Conservation (phyloP, 2,797 vertebrate species). For the Amphiprion clarkii region DNA sequence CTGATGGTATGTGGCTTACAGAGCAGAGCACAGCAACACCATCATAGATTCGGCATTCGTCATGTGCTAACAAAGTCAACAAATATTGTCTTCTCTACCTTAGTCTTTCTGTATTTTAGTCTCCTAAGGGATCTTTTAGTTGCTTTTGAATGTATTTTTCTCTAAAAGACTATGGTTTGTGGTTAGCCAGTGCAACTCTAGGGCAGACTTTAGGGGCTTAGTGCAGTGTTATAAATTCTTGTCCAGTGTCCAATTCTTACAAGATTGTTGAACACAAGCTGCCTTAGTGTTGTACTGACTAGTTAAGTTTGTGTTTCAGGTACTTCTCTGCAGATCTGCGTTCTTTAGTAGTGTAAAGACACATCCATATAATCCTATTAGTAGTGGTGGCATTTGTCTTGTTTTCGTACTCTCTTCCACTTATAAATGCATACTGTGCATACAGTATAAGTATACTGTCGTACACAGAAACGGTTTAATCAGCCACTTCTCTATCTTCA, state of each 20-base stretch:
- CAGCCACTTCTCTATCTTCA: neutral
- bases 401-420: too few species aligned
- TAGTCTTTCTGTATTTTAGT: neutral
- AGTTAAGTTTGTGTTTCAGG: neutral
- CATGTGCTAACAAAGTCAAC: too few species aligned
- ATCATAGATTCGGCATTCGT: too few species aligned
- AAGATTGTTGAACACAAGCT: neutral
- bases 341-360: neutral
- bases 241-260: neutral
- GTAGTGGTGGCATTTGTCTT: neutral
- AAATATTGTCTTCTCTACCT: too few species aligned
- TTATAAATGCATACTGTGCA: neutral
- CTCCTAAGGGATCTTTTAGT: neutral
- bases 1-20: neutral
- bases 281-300: neutral
- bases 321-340: neutral
- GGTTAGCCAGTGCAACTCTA: neutral
- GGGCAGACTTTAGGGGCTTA: neutral
- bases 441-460: too few species aligned
- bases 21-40: neutral
- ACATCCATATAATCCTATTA: neutral
- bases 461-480: neutral
- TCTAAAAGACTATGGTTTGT: neutral
- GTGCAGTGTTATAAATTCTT: neutral
- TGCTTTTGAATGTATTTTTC: slow-evolving; percentile 3